Base-by-base conservation (phyloP, 92 coral and sea anemone genomes). In the Siderastrea radians region DNA sequence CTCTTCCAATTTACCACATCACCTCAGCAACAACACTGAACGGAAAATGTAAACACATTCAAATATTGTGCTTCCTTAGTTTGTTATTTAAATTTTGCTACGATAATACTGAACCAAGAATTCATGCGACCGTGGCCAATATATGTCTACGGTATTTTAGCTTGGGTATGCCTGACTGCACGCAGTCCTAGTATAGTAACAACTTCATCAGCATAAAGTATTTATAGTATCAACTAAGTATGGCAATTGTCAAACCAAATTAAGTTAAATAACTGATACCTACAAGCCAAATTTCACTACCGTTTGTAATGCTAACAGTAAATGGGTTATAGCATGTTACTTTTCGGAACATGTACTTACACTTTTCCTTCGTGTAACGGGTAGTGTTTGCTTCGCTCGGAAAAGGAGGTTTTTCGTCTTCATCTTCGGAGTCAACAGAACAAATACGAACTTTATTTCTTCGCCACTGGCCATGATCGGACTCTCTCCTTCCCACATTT, bases 361-460 rank as follows among this genome's bases (percentile, higher is more conserved):
- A 75, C 49, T 75, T 67, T 62, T 87, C 67, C 44, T 53, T 51
- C 5, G 91, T 81, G 85, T 73, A 67, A 53, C 67, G 54, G 54
- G 45, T 13, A 15, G 43, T 12, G 0, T 46, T 61, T 38, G 1
- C 44, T 51, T 17, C 19, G 19, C 61, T 83, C 50, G 78, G 13
- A 19, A 19, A 45, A 10, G 48, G 51, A 52, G 17, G 26, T n/a
- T 46, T 61, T 46, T 80, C 86, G 8, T 85, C 93, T 5, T 65
- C 92, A 68, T 89, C 94, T n/a, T 93, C 98, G 26, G 80, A 69
- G 64, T 95, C 98, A 4, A 95, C 82, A 7, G 98, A 95, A n/a
- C 90, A 84, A 49, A 95, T 89, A 43, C 98, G 93, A 72, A 95
- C 90, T 77, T 95, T 95, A 26, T 89, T 83, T 64, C 78, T 83